Base-by-base conservation (phyloP, 2,113 vertebrate species). In the Chamaetylas fuelleborni region DNA sequence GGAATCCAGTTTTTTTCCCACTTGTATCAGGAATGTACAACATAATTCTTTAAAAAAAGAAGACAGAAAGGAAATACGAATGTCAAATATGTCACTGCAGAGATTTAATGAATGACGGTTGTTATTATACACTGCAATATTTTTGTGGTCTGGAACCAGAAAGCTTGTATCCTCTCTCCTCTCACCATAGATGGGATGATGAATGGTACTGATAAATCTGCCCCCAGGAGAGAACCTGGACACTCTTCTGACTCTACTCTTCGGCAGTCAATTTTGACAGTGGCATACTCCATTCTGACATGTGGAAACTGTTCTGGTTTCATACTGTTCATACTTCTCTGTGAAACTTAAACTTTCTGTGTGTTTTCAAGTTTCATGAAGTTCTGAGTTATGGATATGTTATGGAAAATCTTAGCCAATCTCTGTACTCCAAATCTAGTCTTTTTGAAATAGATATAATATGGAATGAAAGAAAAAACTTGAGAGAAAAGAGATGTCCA, bases 201-300 rank as follows among this genome's bases (percentile, higher is more conserved):
- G 8, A 50, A 12, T 28, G 6, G 4, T 31, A 13, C 13, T 1
- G 0, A 14, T 38, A 51, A 62, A 3, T 47, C 23, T 71, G 4
- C 1, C 22, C 6, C 19, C 19, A 40, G 6, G 22, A 33, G 20
- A 73, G 12, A 60, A 26, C 5, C 9, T 54, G 24, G 12, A 8
- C 11, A 76, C 12, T 6, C 12, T 43, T 25, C 57, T 62, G 40
- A 2, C 2, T 77, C 36, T 81, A 2, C 24, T n/a, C 26, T 69
- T 72, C n/a, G 48, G 10, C 31, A 36, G 10, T 10, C 20, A 61
- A 0, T 70, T 76, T 80, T 38, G 7, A 7, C 40, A 61, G 19
- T 5, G 61, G 6, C 6, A 24, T 23, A 29, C 31, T 57, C 60
- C 8, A 29, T 36, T 81, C 20, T 61, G 50, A 65, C 34, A 19